These are phyloP conservation scores for Anguilla pacifica DNA, from an alignment of 2,797 vertebrate genomes.

Conservation along the genomic window DNA sequence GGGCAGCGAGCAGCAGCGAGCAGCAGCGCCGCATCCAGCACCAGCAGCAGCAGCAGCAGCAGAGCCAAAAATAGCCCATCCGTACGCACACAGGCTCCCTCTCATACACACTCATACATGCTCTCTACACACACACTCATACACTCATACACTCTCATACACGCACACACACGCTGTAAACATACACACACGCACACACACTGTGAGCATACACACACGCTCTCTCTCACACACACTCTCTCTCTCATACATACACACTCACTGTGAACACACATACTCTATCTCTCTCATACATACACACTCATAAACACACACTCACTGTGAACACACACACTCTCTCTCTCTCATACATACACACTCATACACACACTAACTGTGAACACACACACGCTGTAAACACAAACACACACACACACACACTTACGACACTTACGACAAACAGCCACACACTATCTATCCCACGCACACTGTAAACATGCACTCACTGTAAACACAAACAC, in stretches of 20 bases:
- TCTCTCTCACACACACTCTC: too few species aligned
- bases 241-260: background rate
- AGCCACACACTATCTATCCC: background rate
- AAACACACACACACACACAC: conserved; percentile 31
- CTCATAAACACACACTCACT: background rate
- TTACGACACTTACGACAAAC: background rate
- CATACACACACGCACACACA: background rate
- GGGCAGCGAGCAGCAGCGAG: background rate
- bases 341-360: background rate
- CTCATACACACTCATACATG: background rate
- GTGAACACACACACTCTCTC: too few species aligned
- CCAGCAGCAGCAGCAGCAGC: background rate
- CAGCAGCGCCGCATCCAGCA: background rate
- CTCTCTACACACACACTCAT: too few species aligned
- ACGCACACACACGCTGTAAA: background rate
- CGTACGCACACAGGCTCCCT: background rate
- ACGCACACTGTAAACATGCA: background rate
- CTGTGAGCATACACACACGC: too few species aligned
- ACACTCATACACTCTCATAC: background rate
- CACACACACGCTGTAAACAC: conserved; percentile 27
- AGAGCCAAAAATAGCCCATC: conserved; percentile 28
- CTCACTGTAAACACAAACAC: background rate
- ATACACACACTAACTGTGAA: background rate
- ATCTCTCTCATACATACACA: too few species aligned
- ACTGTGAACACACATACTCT: background rate